Percentiles rank a stretch among this genome's conserved stretches.
These are phyloP conservation scores for Acrocephalus arundinaceus DNA, from an alignment of 2,113 vertebrate genomes.

Conservation along the genomic window DNA sequence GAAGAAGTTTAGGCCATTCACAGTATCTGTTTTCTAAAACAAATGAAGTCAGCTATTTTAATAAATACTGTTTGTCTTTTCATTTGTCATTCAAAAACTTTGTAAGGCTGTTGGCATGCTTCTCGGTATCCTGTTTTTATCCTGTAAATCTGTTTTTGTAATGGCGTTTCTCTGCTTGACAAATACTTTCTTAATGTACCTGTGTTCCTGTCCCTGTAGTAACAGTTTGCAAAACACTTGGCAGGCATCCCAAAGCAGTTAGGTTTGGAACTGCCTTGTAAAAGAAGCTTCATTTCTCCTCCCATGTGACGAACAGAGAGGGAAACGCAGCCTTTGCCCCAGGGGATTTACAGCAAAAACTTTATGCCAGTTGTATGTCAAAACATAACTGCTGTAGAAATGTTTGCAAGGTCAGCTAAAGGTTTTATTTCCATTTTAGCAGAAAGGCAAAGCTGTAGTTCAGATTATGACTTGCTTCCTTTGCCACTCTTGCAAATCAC, in stretches of 20 bases:
- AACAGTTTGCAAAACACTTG: conserved; percentile 28
- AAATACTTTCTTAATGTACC: conserved; percentile 43
- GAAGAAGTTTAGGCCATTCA: background rate
- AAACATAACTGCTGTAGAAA: background rate
- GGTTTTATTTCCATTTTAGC: background rate
- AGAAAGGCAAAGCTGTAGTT: background rate
- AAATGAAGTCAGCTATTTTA: background rate
- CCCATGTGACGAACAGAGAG: background rate
- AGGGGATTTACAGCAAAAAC: background rate
- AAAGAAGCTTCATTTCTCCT: conserved; percentile 18
- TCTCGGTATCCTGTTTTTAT: conserved; percentile 7
- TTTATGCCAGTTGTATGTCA: background rate
- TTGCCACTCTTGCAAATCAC: background rate
- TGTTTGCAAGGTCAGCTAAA: background rate
- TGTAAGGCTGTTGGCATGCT: background rate
- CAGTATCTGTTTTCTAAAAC: background rate
- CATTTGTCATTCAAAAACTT: background rate
- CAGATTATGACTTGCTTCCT: background rate
- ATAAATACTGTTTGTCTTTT: background rate
- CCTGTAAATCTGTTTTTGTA: conserved; percentile 13
- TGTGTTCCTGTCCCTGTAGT: background rate
- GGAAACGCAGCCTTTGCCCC: background rate
- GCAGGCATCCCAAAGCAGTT: conserved; percentile 14
- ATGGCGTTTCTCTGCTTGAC: conserved; percentile 8
- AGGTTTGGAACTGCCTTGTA: background rate